Evolutionary conservation across 2,113 vertebrate species (phyloP).

Genomic region (Ellobius talpinus): DNA sequence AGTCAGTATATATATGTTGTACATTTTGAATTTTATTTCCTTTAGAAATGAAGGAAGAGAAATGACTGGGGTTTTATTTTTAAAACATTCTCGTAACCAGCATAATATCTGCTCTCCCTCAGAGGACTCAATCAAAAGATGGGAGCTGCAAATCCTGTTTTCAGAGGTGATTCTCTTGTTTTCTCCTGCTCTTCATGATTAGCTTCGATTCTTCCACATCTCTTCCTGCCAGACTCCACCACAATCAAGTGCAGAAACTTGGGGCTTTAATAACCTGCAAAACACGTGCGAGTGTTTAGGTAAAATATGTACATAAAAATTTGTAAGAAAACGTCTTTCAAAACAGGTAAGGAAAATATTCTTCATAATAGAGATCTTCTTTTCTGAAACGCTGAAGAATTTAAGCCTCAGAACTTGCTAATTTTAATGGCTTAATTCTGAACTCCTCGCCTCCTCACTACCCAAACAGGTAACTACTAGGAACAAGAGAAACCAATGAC

Average conservation of each 20-base stretch:
- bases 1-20: too few relatives aligned
- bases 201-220: not conserved
- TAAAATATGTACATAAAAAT: not conserved
- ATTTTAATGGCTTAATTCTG: constrained; percentile 66
- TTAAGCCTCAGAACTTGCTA: constrained; percentile 62
- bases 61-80: not conserved
- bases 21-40: constrained; percentile 1
- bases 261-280: not conserved
- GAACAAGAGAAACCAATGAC: constrained; percentile 54
- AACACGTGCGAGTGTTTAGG: not conserved
- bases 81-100: not conserved
- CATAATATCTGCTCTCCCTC: not conserved
- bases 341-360: not conserved
- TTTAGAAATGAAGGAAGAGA: not conserved
- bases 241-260: not conserved
- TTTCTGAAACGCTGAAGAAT: constrained; percentile 76
- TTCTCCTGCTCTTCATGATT: constrained; percentile 16
- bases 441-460: not conserved
- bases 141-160: not conserved
- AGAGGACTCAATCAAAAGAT: not conserved
- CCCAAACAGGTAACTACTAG: not conserved
- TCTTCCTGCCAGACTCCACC: not conserved
- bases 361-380: constrained; percentile 78
- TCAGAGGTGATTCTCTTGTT: not conserved
- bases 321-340: not conserved